Conservation (phyloP, 2,888 invertebrate genomes). For the Macrosoma leucophasiata region DNA sequence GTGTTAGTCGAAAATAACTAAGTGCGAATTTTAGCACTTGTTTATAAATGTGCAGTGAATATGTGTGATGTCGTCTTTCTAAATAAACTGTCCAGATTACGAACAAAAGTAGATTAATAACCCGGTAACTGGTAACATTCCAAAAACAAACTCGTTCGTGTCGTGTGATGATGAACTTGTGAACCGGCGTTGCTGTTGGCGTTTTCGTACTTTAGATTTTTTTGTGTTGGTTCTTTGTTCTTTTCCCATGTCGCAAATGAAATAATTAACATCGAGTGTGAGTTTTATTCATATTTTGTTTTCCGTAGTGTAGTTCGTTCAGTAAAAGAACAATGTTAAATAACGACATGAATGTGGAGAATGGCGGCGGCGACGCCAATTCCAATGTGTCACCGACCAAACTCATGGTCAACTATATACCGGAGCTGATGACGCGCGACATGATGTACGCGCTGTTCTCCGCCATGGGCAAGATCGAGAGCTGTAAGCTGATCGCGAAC, state of each 20-base stretch:
- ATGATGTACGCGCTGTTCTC: constrained; percentile 75
- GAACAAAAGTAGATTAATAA: too few relatives aligned
- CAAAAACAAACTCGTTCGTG: constrained; percentile 58
- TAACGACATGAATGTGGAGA: constrained; percentile 66
- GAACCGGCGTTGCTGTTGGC: constrained; percentile 71
- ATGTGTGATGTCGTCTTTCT: too few relatives aligned
- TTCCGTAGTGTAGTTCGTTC: constrained; percentile 66
- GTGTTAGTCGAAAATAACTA: too few relatives aligned
- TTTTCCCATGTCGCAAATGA: constrained; percentile 62
- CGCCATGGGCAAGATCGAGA: constrained; percentile 72
- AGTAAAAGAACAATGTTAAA: constrained; percentile 61
- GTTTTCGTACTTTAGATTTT: constrained; percentile 62
- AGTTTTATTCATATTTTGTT: constrained; percentile 62
- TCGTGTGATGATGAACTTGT: constrained; percentile 65
- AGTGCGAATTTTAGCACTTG: too few relatives aligned
- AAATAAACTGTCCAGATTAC: too few relatives aligned
- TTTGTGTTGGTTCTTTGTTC: constrained; percentile 70
- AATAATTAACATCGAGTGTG: constrained; percentile 58
- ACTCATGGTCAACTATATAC: constrained; percentile 75
- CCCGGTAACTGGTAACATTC: constrained; percentile 63
- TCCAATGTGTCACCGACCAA: constrained; percentile 75
- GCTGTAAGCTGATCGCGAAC: constrained; percentile 70
- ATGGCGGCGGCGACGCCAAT: constrained; percentile 74
- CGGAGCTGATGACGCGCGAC: constrained; percentile 72
- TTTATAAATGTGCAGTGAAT: too few relatives aligned